Evolutionary conservation across 2,888 invertebrate genomes (phyloP), one percentile per base, ranked within the genome.

Genomic region (Pseudolycoriella hygida): DNA sequence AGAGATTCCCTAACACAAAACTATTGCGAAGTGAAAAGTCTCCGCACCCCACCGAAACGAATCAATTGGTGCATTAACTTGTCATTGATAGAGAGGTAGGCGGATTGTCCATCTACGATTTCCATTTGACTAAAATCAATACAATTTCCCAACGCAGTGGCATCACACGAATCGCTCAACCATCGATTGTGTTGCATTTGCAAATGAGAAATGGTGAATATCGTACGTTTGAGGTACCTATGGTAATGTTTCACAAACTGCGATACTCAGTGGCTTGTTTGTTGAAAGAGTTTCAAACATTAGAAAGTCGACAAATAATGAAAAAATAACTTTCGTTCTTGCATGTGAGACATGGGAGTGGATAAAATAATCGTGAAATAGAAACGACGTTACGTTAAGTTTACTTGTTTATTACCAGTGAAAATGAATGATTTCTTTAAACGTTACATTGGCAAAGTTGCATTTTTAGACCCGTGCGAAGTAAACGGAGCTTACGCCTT

Each of bases 31-130:
- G 55, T 63, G 17, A 60, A 67, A 62, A 51, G 62, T 56, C 49
- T 66, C 56, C 56, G 66, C 51, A 58, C 66, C 51, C 53, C 62
- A 55, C 55, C 60, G 59, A 53, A 60, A 52, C 54, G 64, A 52
- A 32, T 69, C 56, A 57, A 67, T 50, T 72, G 72, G 71, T 62
- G 68, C 19, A 63, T 72, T 20, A 70, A 72, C 51, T 67, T 72
- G 44, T 67, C 67, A 1, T 58, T 72, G 45, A 61, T 66, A 14
- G 67, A 71, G 14, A 67, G 66, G 71, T 72, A 39, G 3, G 39
- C 14, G 10, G n/a, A 17, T 39, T 17, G n/a, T n/a, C n/a, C n/a
- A 17, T 17, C 4, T 17, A 17, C 10, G 4, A 39, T n/a, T n/a
- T n/a, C n/a, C n/a, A 39, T 11, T 17, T 3, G 17, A 2, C 10